Conservation (phyloP, 1,140 invertebrate genomes). For the Epicauta chinensis region DNA sequence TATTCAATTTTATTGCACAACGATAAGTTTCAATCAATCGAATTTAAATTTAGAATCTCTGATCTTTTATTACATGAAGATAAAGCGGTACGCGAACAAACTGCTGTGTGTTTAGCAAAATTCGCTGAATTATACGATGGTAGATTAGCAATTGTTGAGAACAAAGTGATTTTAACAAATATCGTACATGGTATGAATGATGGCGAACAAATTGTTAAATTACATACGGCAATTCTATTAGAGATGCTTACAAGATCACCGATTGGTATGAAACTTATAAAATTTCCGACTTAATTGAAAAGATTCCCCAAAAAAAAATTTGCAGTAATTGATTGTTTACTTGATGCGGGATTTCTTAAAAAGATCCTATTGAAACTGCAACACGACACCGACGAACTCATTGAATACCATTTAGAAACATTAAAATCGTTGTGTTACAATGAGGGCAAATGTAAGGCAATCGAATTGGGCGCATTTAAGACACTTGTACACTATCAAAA, state of each 20-base stretch:
- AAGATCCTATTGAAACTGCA: conserved; percentile 24
- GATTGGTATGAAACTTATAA: conserved; percentile 11
- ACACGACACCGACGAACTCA: conserved; percentile 22
- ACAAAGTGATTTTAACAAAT: conserved; percentile 25
- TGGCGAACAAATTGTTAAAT: conserved; percentile 18
- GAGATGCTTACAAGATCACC: conserved; percentile 28
- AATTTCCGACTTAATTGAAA: background rate
- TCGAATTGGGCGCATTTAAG: conserved; percentile 26
- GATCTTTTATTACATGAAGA: conserved; percentile 28
- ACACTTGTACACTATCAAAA: no score
- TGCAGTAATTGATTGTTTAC: conserved; percentile 32
- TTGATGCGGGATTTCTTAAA: conserved; percentile 30
- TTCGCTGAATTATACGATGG: conserved; percentile 28
- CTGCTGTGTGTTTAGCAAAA: conserved; percentile 24
- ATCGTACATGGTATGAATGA: conserved; percentile 26
- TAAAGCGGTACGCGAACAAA: conserved; percentile 28
- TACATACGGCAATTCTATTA: conserved; percentile 26
- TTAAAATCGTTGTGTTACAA: conserved; percentile 30
- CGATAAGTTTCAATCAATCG: background rate
- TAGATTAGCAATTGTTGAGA: conserved; percentile 29
- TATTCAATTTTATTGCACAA: no score
- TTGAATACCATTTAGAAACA: conserved; percentile 27
- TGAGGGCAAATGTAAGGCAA: conserved; percentile 28
- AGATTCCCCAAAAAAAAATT: background rate
- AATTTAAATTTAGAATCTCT: conserved; percentile 19